These are phyloP conservation scores for Diaphora mendica DNA, from an alignment of 2,888 invertebrate species.

Conservation along the genomic window DNA sequence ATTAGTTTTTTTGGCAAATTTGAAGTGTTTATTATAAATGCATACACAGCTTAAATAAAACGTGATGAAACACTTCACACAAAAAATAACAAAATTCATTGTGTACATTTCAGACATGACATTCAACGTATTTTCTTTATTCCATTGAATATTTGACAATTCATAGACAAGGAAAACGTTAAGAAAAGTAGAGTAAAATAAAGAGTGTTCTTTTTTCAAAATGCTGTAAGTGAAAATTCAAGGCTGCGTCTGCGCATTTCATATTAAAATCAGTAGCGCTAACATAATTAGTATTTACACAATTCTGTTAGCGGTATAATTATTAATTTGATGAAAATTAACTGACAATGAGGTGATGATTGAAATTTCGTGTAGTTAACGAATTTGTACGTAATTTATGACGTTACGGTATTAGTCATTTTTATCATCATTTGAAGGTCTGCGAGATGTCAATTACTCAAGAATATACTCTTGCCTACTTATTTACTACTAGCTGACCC, in stretches of 20 bases:
- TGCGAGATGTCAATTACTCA: neutral
- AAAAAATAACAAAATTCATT: neutral
- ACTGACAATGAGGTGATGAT: constrained; percentile 49
- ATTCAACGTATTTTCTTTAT: neutral
- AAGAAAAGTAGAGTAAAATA: constrained; percentile 2
- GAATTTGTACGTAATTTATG: constrained; percentile 37
- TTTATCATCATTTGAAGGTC: neutral
- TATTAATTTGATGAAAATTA: constrained; percentile 40
- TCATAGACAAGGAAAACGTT: constrained; percentile 28
- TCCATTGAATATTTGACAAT: neutral
- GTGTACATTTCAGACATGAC: neutral
- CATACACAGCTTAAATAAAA: neutral
- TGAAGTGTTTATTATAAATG: neutral
- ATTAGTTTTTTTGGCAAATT: neutral
- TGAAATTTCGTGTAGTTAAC: constrained; percentile 38
- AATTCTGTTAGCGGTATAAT: constrained; percentile 12
- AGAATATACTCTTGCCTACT: neutral
- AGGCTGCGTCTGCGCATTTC: constrained; percentile 25
- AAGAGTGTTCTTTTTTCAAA: constrained; percentile 3
- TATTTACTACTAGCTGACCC: no score
- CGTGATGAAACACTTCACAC: neutral
- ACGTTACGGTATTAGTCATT: constrained; percentile 23
- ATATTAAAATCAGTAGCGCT: constrained; percentile 32
- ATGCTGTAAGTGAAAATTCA: neutral
- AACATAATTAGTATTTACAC: constrained; percentile 18